A percentile compares a stretch with the other conserved stretches of the same genome.
Evolutionary conservation across 2,113 vertebrate species (phyloP).

Genomic region (Onychostoma macrolepis): DNA sequence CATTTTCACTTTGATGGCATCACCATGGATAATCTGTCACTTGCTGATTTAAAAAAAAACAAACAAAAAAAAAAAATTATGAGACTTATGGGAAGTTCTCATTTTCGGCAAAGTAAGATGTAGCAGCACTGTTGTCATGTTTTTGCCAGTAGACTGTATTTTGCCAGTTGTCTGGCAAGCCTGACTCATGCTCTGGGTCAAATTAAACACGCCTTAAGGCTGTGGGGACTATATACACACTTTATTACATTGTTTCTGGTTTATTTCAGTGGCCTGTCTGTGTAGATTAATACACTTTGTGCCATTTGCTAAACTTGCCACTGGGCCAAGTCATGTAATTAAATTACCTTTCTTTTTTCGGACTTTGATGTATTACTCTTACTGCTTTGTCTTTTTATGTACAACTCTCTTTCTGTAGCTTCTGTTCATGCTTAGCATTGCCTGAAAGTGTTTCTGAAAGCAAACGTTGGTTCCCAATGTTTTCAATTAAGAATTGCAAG

Average conservation of each 20-base stretch:
- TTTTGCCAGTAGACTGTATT: not conserved
- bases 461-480: not conserved
- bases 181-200: not conserved
- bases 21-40: not conserved
- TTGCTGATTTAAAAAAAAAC: not conserved
- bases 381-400: not conserved
- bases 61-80: not conserved
- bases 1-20: not conserved
- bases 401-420: not conserved
- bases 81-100: not conserved
- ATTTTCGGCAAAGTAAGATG: not conserved
- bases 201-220: not conserved
- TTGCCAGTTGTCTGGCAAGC: not conserved
- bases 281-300: not conserved
- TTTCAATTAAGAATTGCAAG: not conserved
- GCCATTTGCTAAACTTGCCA: constrained; percentile 21
- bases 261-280: not conserved
- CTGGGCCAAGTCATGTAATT: not conserved
- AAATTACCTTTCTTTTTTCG: not conserved
- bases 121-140: not conserved
- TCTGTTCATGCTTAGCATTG: not conserved
- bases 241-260: constrained; percentile 1
- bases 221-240: not conserved
- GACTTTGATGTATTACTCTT: not conserved
- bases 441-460: not conserved